Base-by-base conservation (phyloP, 2,113 vertebrate genomes). In the Neomonachus schauinslandi region DNA sequence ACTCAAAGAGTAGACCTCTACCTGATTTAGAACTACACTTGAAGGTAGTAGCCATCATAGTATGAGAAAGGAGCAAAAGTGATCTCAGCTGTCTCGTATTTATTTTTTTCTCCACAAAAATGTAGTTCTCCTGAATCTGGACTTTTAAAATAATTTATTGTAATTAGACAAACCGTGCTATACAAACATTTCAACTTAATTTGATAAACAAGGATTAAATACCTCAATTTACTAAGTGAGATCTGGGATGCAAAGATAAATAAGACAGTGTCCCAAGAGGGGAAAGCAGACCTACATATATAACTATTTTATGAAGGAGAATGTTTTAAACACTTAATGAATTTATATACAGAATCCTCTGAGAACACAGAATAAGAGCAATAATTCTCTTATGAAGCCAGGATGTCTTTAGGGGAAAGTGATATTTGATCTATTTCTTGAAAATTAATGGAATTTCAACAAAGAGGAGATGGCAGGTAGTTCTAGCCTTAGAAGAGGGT, bases 131-230 rank as follows among this genome's bases (percentile, higher is more conserved):
- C 6, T 85, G 67, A 79, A 5, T 22, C 21, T 93, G 24, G 24
- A 53, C 42, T 83, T 97, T 82, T 14, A 42, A 79, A 93, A 80
- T 83, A 92, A 79, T 55, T 51, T 77, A 15, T 21, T 93, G 5
- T 33, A 36, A 46, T 69, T 53, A 86, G n/a, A 71, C 31, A 95
- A 67, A 71, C 16, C 2, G 36, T 94, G 24, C 6, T 21, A 33
- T 55, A 74, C 84, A 96, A 65, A 83, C 4, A 67, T 83, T 89
- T 79, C 14, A 57, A 46, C 72, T 95, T 36, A 65, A 18, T 36
- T 84, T 26, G 42, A 92, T 57, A 65, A 88, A 51, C 1, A 92
- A 82, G 15, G 16, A 69, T 91, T 74, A 93, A 94, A 81, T 61
- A n/a, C 5, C 59, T 95, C 51, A 65, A 90, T 1, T 86, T 53